Conservation (phyloP, 1,140 invertebrate species). For the Philotrypesis tridentata region DNA sequence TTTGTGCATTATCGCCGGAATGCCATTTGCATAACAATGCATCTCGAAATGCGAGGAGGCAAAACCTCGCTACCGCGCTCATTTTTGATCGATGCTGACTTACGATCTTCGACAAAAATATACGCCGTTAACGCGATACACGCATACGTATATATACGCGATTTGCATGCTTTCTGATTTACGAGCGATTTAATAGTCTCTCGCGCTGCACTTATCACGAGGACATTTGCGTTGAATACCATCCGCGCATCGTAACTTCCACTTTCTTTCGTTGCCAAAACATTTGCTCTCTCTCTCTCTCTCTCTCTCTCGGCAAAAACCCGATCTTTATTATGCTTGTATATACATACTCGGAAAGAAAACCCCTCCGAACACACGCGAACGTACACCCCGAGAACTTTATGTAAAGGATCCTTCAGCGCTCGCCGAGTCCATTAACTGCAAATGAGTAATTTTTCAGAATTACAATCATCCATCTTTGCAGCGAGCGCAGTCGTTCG, state of each 20-base stretch:
- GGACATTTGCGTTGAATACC: not conserved
- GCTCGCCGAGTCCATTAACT: conserved; percentile 13
- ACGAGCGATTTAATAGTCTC: not conserved
- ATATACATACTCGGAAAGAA: too few relatives aligned
- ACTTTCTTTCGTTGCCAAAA: not conserved
- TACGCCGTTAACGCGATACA: too few relatives aligned
- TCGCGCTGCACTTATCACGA: not conserved
- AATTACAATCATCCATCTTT: conserved; percentile 38
- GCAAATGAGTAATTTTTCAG: conserved; percentile 40
- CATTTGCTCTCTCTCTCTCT: not conserved
- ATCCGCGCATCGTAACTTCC: not conserved
- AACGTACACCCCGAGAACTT: not conserved
- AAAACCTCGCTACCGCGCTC: not conserved
- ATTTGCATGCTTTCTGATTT: not conserved
- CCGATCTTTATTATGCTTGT: too few relatives aligned
- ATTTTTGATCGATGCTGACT: not conserved
- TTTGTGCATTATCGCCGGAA: not conserved
- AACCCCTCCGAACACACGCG: not conserved
- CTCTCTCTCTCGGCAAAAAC: too few relatives aligned
- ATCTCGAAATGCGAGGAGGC: not conserved
- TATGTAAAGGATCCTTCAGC: not conserved
- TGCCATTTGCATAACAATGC: not conserved
- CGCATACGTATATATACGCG: not conserved
- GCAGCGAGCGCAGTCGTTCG: not conserved
- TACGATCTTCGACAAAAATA: not conserved